phyloP scores from a whole-genome alignment of 2,113 vertebrate genomes.

The Orthonyx spaldingii region DNA sequence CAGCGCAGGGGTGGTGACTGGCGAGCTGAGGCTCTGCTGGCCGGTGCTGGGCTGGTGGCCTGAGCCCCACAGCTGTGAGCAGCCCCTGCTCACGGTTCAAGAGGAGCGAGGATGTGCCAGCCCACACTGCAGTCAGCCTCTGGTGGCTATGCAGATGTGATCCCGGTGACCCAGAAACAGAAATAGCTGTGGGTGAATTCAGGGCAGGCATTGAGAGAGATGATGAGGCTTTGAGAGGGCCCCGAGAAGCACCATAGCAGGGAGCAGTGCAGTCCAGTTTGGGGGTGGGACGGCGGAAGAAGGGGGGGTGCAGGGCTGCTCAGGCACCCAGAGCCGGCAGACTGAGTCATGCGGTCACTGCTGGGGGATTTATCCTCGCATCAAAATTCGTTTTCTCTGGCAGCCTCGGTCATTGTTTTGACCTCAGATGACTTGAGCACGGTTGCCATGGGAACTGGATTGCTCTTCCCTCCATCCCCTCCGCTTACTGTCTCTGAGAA shows the following conservation, averaged over 20 bases:
- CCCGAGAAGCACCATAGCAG: rapidly evolving
- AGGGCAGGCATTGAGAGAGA: background rate
- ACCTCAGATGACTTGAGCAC: background rate
- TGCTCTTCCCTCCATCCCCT: background rate
- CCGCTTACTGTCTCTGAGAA: rapidly evolving
- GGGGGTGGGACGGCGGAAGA: rapidly evolving
- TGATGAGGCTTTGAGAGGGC: background rate
- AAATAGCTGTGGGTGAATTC: background rate
- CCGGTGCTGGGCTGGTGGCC: background rate
- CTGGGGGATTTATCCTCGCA: background rate
- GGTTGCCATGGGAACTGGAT: background rate
- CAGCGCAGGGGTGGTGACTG: background rate
- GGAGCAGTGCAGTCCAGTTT: background rate
- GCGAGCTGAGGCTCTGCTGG: background rate
- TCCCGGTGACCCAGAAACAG: background rate
- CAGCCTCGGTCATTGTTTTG: background rate
- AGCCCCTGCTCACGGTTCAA: background rate
- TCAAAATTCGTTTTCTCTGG: background rate
- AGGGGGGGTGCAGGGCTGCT: background rate
- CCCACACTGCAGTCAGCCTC: background rate
- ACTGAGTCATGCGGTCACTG: background rate
- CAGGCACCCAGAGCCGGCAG: background rate
- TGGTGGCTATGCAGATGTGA: background rate
- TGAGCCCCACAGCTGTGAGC: background rate
- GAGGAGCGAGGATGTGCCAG: background rate